Base-by-base conservation (phyloP, 2,797 vertebrate genomes). In the Amblyopsis hoosieri region DNA sequence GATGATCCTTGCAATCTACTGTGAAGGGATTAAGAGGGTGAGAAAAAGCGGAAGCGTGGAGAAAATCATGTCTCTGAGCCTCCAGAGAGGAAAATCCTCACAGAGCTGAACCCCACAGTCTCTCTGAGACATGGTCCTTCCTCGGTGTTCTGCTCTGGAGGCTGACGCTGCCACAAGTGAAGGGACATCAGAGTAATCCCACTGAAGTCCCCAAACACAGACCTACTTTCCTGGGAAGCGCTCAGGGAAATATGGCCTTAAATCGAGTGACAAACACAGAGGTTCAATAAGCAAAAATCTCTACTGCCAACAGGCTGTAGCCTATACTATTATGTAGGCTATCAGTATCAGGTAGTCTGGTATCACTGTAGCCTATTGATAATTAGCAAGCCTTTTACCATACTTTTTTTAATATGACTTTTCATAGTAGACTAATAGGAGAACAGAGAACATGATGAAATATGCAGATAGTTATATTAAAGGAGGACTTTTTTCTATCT, bases 151-250 rank as follows among this genome's bases (percentile, higher is more conserved):
- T 23, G 57, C 62, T 69, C 57, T 0, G 61, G 65, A 12, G 78
- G 81, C 69, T 75, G 82, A 85, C 75, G 69, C 49, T 0, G 66
- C 78, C 78, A 80, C 52, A 19, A 81, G 78, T 60, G 78, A 74
- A 72, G 63, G 58, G 85, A 86, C 82, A 83, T 80, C 59, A 62
- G 60, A 58, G 37, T 84, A 83, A 86, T 88, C 74, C 78, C 65
- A 63, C 66, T 64, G 60, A 78, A 73, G 61, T 64, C 66, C 59
- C 23, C 56, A 64, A 64, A 67, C 62, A 29, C 61, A 64, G 55
- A 62, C 45, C 66, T 31, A 57, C 63, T 57, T 45, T 59, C 57
- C 69, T 15, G 55, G 65, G 68, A 82, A 61, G 64, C 55, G n/a
- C 31, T 62, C 3, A 14, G 50, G 29, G 52, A 60, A 65, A 66